Evolutionary conservation across 2,797 vertebrate species (phyloP).

Genomic region (Melanotaenia pygmaea): DNA sequence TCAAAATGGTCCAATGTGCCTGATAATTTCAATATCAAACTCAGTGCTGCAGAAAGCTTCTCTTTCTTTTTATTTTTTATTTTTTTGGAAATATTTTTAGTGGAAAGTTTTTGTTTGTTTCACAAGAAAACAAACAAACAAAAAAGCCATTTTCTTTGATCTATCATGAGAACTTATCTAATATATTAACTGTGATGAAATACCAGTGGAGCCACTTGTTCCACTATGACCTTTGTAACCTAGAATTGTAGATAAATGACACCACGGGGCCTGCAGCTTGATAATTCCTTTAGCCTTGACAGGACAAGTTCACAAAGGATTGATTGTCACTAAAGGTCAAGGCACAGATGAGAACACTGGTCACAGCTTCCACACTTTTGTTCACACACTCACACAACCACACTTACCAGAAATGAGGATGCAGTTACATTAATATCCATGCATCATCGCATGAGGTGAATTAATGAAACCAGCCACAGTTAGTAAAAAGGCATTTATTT

Average conservation of each 20-base stretch:
- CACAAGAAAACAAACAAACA: slow-evolving; percentile 6
- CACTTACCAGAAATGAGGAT: slow-evolving; percentile 17
- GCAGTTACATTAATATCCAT: slow-evolving; percentile 16
- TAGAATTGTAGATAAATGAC: slow-evolving; percentile 58
- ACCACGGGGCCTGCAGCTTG: slow-evolving; percentile 55
- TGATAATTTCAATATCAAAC: slow-evolving; percentile 12
- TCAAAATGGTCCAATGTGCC: slow-evolving; percentile 12
- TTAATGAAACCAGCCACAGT: slow-evolving; percentile 29
- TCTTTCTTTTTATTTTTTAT: no score
- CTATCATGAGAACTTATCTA: slow-evolving; percentile 43
- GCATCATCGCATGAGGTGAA: slow-evolving; percentile 14
- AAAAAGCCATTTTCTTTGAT: slow-evolving; percentile 33
- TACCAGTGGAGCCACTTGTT: slow-evolving; percentile 59
- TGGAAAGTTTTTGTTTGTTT: slow-evolving; percentile 1
- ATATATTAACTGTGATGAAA: slow-evolving; percentile 51
- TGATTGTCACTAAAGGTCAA: slow-evolving; percentile 74
- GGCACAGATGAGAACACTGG: slow-evolving; percentile 56
- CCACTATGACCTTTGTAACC: slow-evolving; percentile 50
- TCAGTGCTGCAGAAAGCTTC: background rate
- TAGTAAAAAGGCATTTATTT: slow-evolving; percentile 15
- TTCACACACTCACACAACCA: slow-evolving; percentile 31
- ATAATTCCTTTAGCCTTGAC: slow-evolving; percentile 71
- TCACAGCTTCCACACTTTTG: slow-evolving; percentile 51
- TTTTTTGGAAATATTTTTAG: background rate
- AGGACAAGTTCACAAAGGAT: slow-evolving; percentile 66